Evolutionary conservation across 2,888 invertebrate species (phyloP).

Genomic region (Catotricha subobsoleta): DNA sequence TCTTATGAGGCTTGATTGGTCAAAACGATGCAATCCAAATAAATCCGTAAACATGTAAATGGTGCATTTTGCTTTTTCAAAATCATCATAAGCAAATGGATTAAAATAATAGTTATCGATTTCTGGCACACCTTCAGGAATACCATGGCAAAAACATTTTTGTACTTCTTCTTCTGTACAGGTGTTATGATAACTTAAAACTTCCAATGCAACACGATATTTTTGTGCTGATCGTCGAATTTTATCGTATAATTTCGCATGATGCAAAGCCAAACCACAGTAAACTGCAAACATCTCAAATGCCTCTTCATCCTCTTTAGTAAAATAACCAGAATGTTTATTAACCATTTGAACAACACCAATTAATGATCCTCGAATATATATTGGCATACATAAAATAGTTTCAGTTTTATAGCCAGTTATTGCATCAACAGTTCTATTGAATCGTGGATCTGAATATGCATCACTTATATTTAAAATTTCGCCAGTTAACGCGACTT

Average conservation of each 20-base stretch:
- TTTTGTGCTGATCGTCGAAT: constrained; percentile 68
- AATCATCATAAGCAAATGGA: constrained; percentile 48
- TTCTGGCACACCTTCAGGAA: constrained; percentile 18
- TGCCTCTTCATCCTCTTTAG: constrained; percentile 54
- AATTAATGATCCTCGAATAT: constrained; percentile 56
- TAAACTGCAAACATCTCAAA: constrained; percentile 73
- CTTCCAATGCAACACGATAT: constrained; percentile 63
- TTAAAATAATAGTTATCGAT: constrained; percentile 49
- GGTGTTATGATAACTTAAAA: constrained; percentile 66
- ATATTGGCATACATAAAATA: constrained; percentile 76
- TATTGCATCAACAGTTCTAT: constrained; percentile 47
- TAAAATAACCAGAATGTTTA: constrained; percentile 39
- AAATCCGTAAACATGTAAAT: constrained; percentile 61
- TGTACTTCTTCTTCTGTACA: constrained; percentile 53
- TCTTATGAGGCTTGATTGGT: constrained; percentile 44
- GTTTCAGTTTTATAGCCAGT: constrained; percentile 52
- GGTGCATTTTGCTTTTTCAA: constrained; percentile 52
- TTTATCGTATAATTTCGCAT: constrained; percentile 69
- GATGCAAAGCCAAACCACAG: constrained; percentile 69
- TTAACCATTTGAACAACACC: constrained; percentile 81
- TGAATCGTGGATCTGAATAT: constrained; percentile 59
- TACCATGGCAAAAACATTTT: constrained; percentile 15
- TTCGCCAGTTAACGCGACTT: constrained; percentile 62
- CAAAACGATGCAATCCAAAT: constrained; percentile 47
- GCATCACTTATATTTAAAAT: constrained; percentile 68